Conservation (phyloP, 2,888 invertebrate genomes). For the Camponotus fellah region DNA sequence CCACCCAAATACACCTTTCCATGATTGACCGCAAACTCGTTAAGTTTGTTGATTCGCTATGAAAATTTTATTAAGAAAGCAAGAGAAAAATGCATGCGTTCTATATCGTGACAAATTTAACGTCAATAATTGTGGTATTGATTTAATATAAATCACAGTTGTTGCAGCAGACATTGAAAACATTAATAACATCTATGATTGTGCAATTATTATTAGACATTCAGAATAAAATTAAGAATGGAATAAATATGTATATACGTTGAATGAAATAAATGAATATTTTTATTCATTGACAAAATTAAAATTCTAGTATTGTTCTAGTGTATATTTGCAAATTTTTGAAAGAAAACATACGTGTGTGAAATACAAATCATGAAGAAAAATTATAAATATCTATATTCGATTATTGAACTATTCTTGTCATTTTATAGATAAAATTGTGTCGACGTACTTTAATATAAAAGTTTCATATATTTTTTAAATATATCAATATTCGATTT, state of each 20-base stretch:
- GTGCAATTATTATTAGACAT: conserved; percentile 23
- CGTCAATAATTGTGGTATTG: conserved; percentile 28
- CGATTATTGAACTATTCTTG: background rate
- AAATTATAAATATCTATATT: background rate
- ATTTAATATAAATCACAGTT: conserved; percentile 42
- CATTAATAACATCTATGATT: conserved; percentile 23
- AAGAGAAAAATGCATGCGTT: conserved; percentile 10
- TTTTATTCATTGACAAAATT: background rate
- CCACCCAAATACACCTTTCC: background rate
- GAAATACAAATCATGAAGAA: background rate
- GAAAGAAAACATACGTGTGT: background rate
- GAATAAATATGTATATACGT: background rate
- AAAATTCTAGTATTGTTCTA: background rate
- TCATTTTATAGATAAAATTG: background rate
- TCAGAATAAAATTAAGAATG: conserved; percentile 16
- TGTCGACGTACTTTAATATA: background rate
- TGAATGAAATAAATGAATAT: conserved; percentile 8
- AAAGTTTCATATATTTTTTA: background rate
- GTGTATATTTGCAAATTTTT: background rate
- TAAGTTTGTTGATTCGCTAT: conserved; percentile 54
- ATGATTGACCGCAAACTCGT: conserved; percentile 41
- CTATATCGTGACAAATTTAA: conserved; percentile 27
- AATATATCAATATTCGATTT: conserved; percentile 13
- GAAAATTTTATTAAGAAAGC: conserved; percentile 47
- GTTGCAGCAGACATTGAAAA: conserved; percentile 32